Evolutionary conservation across 2,888 invertebrate genomes (phyloP).

Genomic region (Ligdia adustata): DNA sequence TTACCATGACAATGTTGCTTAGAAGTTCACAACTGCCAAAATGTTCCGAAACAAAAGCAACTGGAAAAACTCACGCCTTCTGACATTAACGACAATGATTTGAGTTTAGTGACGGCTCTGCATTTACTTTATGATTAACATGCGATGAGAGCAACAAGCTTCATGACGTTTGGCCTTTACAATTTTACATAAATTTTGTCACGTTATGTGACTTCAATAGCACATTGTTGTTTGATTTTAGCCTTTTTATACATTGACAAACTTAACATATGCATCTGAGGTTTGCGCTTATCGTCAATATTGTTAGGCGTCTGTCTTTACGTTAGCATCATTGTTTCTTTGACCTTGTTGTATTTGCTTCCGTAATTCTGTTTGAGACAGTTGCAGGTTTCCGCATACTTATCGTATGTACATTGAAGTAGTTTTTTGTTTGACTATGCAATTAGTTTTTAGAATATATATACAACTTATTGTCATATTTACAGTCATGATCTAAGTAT

Average conservation of each 20-base stretch:
- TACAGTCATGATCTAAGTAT: too few species aligned
- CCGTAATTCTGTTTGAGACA: not conserved
- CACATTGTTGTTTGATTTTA: constrained; percentile 14
- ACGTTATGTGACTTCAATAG: constrained; percentile 17
- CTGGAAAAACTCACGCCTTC: constrained; percentile 1
- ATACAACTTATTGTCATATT: too few species aligned
- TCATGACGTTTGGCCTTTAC: constrained; percentile 17
- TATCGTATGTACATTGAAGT: too few species aligned
- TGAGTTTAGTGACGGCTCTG: constrained; percentile 6
- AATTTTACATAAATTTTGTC: constrained; percentile 5
- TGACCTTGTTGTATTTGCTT: constrained; percentile 15
- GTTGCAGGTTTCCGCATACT: too few species aligned
- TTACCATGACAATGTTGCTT: too few species aligned
- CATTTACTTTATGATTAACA: constrained; percentile 11
- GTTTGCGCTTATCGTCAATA: constrained; percentile 6
- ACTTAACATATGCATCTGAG: too few species aligned
- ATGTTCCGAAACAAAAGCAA: not conserved
- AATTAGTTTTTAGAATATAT: too few species aligned
- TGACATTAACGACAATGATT: constrained; percentile 9
- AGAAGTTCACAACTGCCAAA: too few species aligned
- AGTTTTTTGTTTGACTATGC: too few species aligned
- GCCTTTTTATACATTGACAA: too few species aligned
- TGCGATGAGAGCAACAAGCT: constrained; percentile 2
- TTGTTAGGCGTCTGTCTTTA: constrained; percentile 4
- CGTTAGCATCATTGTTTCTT: constrained; percentile 3